Base-by-base conservation (phyloP, 2,888 invertebrate species). In the Entomobrya proxima region DNA sequence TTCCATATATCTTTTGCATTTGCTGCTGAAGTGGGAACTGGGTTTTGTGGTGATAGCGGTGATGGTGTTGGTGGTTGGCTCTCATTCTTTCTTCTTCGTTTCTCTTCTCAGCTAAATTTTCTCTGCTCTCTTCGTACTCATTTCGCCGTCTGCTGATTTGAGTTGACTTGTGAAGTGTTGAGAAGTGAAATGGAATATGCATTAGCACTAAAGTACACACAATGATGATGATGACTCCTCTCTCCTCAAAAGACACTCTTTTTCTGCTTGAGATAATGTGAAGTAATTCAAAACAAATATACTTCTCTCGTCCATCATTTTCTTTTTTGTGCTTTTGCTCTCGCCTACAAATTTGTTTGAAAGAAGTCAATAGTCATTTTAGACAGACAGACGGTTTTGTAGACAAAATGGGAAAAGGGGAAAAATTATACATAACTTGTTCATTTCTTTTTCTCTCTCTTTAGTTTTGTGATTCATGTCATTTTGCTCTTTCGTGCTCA, bases 281-380 rank as follows among this genome's bases (percentile, higher is more conserved):
- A 80, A 85, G 75, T 85, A 85, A 85, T 85, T 85, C 85, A 85
- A 85, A 85, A 85, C 85, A 85, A 80, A 85, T 75, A 85, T 79
- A 74, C 75, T 74, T 80, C 50, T 75, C 85, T 79, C 75, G 85
- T 85, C 85, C 85, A 67, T 85, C 75, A 78, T 61, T 79, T 85
- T 47, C 74, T 18, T 78, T 37, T 78, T 37, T 69, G 50, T 35
- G 24, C 21, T 40, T 3, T 69, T n/a, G n/a, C n/a, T n/a, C n/a
- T n/a, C n/a, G n/a, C n/a, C n/a, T n/a, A 32, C 50, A 44, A 30
- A 72, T 82, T 79, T 79, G 67, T 64, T 77, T 61, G 32, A 64
- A 67, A 30, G 24, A 15, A 78, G 44, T 77, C 52, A 74, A 74
- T 74, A 52, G 30, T 27, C 72, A 67, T 44, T 44, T 44, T 24